These are phyloP conservation scores for Eurytoma californica DNA, from an alignment of 2,888 invertebrate genomes.

Conservation along the genomic window DNA sequence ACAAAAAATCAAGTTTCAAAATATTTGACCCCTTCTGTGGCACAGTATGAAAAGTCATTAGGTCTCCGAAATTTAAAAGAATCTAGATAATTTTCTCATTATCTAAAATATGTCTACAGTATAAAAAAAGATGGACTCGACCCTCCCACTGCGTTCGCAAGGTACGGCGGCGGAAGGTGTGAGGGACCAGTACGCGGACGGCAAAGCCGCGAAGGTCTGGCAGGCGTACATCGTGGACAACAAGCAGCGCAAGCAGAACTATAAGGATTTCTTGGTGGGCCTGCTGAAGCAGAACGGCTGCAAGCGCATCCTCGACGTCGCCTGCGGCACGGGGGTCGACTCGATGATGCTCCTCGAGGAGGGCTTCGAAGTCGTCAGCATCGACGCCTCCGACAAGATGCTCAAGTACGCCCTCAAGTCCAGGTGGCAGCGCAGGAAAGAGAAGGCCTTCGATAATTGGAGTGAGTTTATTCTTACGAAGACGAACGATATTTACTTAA, in stretches of 20 bases:
- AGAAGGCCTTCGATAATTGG: conserved; percentile 89
- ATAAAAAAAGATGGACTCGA: conserved; percentile 77
- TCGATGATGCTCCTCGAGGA: conserved; percentile 92
- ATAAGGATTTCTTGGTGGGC: conserved; percentile 86
- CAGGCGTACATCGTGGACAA: conserved; percentile 93
- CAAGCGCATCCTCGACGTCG: conserved; percentile 86
- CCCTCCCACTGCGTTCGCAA: conserved; percentile 87
- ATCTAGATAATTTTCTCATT: too few species aligned
- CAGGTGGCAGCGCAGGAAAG: conserved; percentile 88
- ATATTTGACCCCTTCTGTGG: too few species aligned
- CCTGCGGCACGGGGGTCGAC: conserved; percentile 94
- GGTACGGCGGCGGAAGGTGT: conserved; percentile 90
- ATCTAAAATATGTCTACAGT: background rate
- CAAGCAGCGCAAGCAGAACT: conserved; percentile 88
- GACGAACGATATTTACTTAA: too few species aligned
- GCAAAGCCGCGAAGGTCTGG: conserved; percentile 93
- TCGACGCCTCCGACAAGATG: conserved; percentile 96
- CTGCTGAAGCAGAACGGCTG: conserved; percentile 83
- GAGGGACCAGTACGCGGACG: conserved; percentile 93
- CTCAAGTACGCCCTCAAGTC: conserved; percentile 91
- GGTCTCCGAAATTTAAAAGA: too few species aligned
- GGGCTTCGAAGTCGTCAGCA: conserved; percentile 89
- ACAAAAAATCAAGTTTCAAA: too few species aligned
- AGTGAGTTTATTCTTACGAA: conserved; percentile 76
- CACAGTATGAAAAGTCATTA: too few species aligned